Conservation (phyloP, 1,140 invertebrate species). For the Reticulitermes speratus region DNA sequence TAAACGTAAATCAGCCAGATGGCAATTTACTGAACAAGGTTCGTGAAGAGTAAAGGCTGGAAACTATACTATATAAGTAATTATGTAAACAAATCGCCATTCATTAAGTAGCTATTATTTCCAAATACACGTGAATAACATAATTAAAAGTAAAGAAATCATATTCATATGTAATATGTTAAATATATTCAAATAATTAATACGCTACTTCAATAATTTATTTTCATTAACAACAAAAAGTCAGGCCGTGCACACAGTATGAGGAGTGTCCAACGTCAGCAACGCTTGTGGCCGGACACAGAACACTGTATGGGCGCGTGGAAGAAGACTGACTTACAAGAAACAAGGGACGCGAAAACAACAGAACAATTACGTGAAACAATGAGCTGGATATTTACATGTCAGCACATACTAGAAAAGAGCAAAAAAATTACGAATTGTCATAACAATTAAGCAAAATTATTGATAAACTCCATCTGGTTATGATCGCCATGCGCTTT, state of each 20-base stretch:
- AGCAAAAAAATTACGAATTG: not conserved
- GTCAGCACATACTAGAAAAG: not conserved
- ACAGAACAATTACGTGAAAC: not conserved
- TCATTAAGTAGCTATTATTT: not conserved
- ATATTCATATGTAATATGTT: not conserved
- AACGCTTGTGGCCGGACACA: not conserved
- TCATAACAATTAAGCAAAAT: not conserved
- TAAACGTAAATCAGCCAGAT: not conserved
- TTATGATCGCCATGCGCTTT: conserved; percentile 30
- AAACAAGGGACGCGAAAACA: not conserved
- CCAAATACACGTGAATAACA: not conserved
- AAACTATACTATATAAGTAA: not conserved
- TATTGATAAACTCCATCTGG: conserved; percentile 32
- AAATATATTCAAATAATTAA: not conserved
- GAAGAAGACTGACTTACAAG: not conserved
- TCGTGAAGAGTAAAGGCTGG: not conserved
- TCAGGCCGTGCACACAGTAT: conserved; percentile 5
- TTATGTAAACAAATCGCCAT: not conserved
- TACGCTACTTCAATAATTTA: conserved; percentile 10
- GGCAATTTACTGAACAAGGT: not conserved
- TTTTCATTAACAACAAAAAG: not conserved
- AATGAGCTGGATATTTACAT: not conserved
- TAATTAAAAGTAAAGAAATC: not conserved
- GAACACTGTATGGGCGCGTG: not conserved
- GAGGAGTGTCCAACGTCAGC: not conserved